Base-by-base conservation (phyloP, 37 sponge, comb jelly and placozoan species). In the Axinella damicornis region DNA sequence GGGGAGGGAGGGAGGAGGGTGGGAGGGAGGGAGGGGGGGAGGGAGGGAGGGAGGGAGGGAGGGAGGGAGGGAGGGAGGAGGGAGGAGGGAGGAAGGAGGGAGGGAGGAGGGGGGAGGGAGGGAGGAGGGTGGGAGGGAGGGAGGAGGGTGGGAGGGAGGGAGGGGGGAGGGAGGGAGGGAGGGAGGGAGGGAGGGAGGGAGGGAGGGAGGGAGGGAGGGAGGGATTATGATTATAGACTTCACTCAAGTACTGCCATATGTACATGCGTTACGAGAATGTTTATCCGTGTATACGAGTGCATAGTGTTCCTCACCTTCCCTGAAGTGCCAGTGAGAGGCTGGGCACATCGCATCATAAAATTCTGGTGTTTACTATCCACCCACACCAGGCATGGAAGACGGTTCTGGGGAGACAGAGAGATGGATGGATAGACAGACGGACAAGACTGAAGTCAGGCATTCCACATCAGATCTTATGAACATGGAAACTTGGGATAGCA, bases 321-420 rank as follows among this genome's bases (percentile, higher is more conserved):
- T 18, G 94, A 31, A 15, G 88, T 73, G 18, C 99, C 99, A 56
- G 92, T 79, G 17, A 89, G 75, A 53, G 99, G 99, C 81, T 98
- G 99, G n/a, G 97, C 95, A 90, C 92, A 92, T 33, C 95, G n/a
- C 60, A 95, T 61, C 71, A 98, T 87, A 79, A 95, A 93, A 55
- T 85, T 92, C 13, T 87, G 78, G 21, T 78, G 73, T 35, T 76
- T 89, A 32, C 57, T 69, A 74, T 89, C 88, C 60, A 84, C 73
- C 98, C 98, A 98, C 41, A 95, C 93, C 33, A 98, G 80, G 46
- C 88, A 79, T 5, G 98, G 96, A 22, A 98, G 38, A 2, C 98
- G 88, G 31, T 91, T 84, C 92, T 96, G 57, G 46, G 46, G 46
- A 53, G 74, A 62, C 22, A 36, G 20, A 35, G 39, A 1, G 59